Evolutionary conservation across 1,140 invertebrate species (phyloP), one percentile per base, ranked within the genome.

Genomic region (Apis dorsata): DNA sequence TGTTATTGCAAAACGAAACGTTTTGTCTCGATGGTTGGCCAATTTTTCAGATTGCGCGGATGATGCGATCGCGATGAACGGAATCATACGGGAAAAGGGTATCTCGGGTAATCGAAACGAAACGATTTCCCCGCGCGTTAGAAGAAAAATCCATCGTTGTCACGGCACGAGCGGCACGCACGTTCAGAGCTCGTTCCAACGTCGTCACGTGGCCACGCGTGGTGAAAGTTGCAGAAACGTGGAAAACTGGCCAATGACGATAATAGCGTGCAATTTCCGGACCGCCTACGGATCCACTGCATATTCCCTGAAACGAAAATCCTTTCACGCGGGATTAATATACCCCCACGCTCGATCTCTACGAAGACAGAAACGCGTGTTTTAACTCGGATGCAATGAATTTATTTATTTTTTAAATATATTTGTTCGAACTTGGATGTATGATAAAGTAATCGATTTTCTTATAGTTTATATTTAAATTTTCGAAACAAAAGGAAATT

Each of bases 171-270:
- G 34, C 34, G 34, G 34, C 34, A 34, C 34, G 34, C 62, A 0
- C 24, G 24, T 17, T 15, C 13, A n/a, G 0, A 12, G n/a, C 12
- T 19, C 17, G 34, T 51, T 65, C 1, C 74, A 9, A 17, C 59
- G 79, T 74, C 79, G 79, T 74, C 79, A 68, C 62, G 53, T 75
- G 79, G 51, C 17, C 63, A 7, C 60, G 34, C 5, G 34, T 44
- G 49, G 71, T 81, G 79, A 81, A 81, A 81, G 71, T 81, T 66
- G 49, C 53, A 57, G 71, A 59, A 81, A 75, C 70, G 53, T 81
- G 72, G 71, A 81, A 81, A 81, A 57, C 53, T 51, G 34, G 34
- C 10, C 59, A 75, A 75, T 24, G 79, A 75, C 79, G 66, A 66
- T 74, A 59, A 75, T 75, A 21, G 51, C 57, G 59, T 71, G 71